Percentiles rank a stretch among this genome's conserved stretches.
These are phyloP conservation scores for Drosophila athabasca DNA, from an alignment of 1,140 invertebrate species.

Conservation along the genomic window DNA sequence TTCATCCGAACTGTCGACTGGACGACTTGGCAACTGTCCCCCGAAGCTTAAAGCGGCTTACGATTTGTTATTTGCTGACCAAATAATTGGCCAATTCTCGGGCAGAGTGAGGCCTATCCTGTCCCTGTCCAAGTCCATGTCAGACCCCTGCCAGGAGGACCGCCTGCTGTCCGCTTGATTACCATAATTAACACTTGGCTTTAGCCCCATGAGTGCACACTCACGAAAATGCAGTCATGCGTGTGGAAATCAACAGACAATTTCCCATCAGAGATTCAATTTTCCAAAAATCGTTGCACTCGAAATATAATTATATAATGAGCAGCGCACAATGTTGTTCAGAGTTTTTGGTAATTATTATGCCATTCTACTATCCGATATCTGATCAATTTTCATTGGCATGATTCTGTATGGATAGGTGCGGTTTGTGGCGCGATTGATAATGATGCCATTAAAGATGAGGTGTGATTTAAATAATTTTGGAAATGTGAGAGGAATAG, in stretches of 20 bases:
- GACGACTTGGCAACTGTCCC: conserved; percentile 32
- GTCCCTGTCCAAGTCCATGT: not conserved
- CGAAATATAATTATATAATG: too few species aligned
- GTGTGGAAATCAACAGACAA: conserved; percentile 14
- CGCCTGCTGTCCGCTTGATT: conserved; percentile 39
- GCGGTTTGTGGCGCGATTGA: conserved; percentile 6
- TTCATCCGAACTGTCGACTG: conserved; percentile 42
- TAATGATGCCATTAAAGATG: too few species aligned
- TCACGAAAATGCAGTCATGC: conserved; percentile 18
- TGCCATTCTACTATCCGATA: conserved; percentile 13
- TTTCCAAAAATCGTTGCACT: not conserved
- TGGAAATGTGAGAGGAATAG: too few species aligned
- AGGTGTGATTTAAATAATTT: too few species aligned
- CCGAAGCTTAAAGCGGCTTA: conserved; percentile 72
- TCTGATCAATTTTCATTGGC: conserved; percentile 5
- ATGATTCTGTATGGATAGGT: not conserved
- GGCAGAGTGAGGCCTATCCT: conserved; percentile 7
- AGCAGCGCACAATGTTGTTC: conserved; percentile 10
- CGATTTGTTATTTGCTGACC: conserved; percentile 64
- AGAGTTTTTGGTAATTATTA: conserved; percentile 16
- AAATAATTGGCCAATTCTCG: conserved; percentile 52
- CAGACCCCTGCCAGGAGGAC: too few species aligned
- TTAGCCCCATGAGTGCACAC: conserved; percentile 21
- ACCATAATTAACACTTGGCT: conserved; percentile 45
- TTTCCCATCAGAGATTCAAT: conserved; percentile 18